phyloP scores from a whole-genome alignment of 2,797 vertebrate genomes.

The Cyprinodon diabolis region DNA sequence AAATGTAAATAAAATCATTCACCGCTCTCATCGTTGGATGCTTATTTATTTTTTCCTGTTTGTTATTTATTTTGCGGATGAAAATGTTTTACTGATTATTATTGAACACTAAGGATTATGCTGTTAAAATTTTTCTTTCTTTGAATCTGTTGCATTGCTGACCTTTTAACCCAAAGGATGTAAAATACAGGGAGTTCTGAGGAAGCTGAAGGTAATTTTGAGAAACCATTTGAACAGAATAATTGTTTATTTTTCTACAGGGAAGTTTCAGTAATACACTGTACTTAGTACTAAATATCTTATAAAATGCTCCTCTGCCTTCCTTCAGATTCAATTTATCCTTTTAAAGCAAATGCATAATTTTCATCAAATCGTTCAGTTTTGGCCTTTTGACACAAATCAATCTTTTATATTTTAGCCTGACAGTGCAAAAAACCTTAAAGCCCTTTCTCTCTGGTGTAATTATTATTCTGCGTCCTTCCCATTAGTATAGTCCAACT shows the following conservation, averaged over 20 bases:
- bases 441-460: no score
- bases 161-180: background rate
- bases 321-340: background rate
- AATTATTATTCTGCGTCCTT: background rate
- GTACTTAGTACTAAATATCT: background rate
- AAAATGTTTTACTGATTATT: no score
- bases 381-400: background rate
- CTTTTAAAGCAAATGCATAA: background rate
- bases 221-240: background rate
- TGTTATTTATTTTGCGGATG: background rate
- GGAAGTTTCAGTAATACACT: no score
- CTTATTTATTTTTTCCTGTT: background rate
- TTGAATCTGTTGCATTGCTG: background rate
- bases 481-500: no score
- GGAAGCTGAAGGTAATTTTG: no score
- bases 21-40: slow-evolving; percentile 16
- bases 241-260: background rate
- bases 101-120: no score
- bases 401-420: background rate
- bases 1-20: slow-evolving; percentile 80
- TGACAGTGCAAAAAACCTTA: no score
- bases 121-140: background rate
- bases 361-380: background rate
- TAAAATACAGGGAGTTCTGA: background rate
- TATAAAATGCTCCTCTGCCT: background rate